A percentile compares a stretch with the other conserved stretches of the same genome.
Conservation (phyloP, 2,113 vertebrate species). For the Prinia subflava region DNA sequence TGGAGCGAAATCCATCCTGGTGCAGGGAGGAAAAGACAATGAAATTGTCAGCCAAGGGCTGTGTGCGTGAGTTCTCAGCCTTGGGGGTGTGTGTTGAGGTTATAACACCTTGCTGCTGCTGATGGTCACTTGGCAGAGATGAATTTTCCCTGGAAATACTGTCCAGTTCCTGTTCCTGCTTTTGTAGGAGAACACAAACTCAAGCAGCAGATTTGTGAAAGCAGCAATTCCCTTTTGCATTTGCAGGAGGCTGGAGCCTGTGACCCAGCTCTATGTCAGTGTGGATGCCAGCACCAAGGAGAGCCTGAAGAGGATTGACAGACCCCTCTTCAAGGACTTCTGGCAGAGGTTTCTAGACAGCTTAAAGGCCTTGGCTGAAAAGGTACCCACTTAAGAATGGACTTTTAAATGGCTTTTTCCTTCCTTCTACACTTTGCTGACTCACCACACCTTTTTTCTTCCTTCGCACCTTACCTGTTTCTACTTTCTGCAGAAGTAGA, state of each 20-base stretch:
- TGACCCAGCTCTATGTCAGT: slow-evolving; percentile 95
- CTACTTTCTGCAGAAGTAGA: not conserved
- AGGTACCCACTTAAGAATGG: slow-evolving; percentile 75
- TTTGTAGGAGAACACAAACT: not conserved
- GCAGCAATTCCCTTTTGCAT: not conserved
- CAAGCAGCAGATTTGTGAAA: not conserved
- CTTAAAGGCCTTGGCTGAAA: slow-evolving; percentile 90
- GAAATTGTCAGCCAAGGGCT: not conserved
- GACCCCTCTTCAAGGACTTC: slow-evolving; percentile 96
- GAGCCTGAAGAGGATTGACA: slow-evolving; percentile 91
- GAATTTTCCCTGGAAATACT: not conserved
- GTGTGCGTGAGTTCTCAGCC: not conserved
- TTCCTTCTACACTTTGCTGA: not conserved
- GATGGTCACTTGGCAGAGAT: not conserved
- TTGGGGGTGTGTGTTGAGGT: not conserved
- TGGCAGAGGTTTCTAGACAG: slow-evolving; percentile 93
- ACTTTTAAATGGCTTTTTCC: not conserved
- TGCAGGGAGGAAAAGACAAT: not conserved
- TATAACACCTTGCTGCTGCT: not conserved
- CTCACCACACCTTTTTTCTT: not conserved
- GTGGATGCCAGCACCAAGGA: slow-evolving; percentile 93
- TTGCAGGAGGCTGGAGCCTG: slow-evolving; percentile 84
- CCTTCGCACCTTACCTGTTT: not conserved
- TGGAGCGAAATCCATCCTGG: not conserved
- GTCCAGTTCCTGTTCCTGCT: not conserved